These are phyloP conservation scores for Torymus texanus DNA, from an alignment of 2,888 invertebrate genomes.

Conservation along the genomic window DNA sequence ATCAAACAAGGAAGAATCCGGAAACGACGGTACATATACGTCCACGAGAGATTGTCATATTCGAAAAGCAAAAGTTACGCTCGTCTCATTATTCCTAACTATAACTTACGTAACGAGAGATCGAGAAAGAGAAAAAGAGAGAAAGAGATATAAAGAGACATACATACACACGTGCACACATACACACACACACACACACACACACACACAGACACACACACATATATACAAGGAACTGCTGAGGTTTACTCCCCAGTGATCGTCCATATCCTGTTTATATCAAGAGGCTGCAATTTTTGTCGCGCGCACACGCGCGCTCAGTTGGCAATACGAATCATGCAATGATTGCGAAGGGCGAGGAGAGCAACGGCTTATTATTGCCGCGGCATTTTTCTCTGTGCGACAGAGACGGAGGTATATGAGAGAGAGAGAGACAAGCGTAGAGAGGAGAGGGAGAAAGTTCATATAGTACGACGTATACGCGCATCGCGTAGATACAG, in stretches of 20 bases:
- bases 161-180: too few relatives aligned
- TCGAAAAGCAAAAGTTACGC: not conserved
- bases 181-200: too few relatives aligned
- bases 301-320: not conserved
- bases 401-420: not conserved
- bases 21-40: not conserved
- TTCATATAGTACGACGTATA: constrained; percentile 12
- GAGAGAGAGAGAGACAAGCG: not conserved
- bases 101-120: constrained; percentile 18
- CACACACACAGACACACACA: too few relatives aligned
- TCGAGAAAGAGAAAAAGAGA: too few relatives aligned
- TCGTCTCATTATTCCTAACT: not conserved
- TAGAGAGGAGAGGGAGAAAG: constrained; percentile 17
- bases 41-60: constrained; percentile 5
- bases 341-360: constrained; percentile 45
- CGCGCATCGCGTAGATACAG: not conserved
- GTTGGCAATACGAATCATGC: constrained; percentile 34
- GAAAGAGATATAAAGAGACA: too few relatives aligned
- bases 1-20: not conserved
- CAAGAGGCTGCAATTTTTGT: constrained; percentile 52
- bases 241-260: constrained; percentile 30
- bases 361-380: constrained; percentile 38
- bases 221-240: not conserved
- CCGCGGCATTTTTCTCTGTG: constrained; percentile 37
- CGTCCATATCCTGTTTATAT: constrained; percentile 47